phyloP scores from a whole-genome alignment of 2,888 invertebrate genomes.

The Drosophila acutilabella region DNA sequence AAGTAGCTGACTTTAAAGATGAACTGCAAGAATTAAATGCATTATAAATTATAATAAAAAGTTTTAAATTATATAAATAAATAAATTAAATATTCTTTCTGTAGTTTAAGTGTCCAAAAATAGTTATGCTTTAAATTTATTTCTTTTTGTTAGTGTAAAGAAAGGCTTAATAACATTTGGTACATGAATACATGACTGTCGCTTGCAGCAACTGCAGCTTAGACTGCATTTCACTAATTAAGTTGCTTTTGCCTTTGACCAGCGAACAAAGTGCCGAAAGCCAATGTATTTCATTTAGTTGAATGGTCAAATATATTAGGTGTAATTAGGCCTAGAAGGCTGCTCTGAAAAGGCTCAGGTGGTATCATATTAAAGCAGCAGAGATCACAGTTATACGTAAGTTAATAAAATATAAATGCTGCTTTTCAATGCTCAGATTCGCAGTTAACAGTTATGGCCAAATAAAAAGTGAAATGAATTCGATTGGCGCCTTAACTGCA shows the following conservation, averaged over 20 bases:
- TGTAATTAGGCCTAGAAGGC: constrained; percentile 18
- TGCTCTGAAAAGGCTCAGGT: not conserved
- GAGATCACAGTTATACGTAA: not conserved
- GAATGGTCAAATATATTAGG: constrained; percentile 2
- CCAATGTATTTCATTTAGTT: constrained; percentile 24
- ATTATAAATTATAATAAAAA: not conserved
- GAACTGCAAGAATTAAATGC: not conserved
- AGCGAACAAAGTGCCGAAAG: constrained; percentile 22
- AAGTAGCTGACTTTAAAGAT: not conserved
- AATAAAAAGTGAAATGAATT: constrained; percentile 3
- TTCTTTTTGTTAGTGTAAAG: no score
- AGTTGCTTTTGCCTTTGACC: constrained; percentile 33
- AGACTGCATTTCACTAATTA: constrained; percentile 45
- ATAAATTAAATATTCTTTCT: no score
- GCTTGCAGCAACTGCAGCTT: constrained; percentile 6
- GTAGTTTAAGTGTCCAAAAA: no score
- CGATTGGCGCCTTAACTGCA: constrained; percentile 44
- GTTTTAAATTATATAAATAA: not conserved
- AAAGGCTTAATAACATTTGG: no score
- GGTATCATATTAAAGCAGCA: not conserved
- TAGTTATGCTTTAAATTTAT: no score
- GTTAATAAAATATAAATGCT: no score
- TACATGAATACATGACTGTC: not conserved
- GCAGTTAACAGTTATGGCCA: constrained; percentile 15
- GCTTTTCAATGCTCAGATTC: no score